Evolutionary conservation across 2,113 vertebrate species (phyloP), one percentile per base, ranked within the genome.

Genomic region (Heterotilapia buettikoferi): DNA sequence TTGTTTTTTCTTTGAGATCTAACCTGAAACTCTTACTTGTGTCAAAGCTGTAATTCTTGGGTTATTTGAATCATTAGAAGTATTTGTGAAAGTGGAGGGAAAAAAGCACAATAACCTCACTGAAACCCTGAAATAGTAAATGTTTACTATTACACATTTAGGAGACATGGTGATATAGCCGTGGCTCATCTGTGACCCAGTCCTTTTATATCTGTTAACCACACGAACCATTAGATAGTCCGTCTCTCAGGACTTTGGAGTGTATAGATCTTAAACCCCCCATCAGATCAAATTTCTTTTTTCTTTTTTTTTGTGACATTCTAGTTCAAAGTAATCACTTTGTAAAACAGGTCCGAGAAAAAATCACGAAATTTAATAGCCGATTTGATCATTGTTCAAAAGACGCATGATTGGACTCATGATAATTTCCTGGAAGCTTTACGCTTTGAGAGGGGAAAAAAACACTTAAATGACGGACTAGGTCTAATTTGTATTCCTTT

Each of bases 271-370:
- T 84, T 29, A 71, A 29, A 81, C 83, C 38, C 13, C 66, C 52
- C 61, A 90, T 86, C 88, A 84, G 40, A 93, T 93, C 81, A 76
- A 93, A 88, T 94, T 92, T 91, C 91, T 86, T 45, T 56, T 81
- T 92, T 63, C 31, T 36, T 63, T 9, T 63, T 73, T 82, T 80
- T 66, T 21, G 63, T 89, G 71, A 87, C 83, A 85, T 84, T 87
- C 29, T 86, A 81, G 57, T 93, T 94, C 88, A 92, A 92, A 93
- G 88, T 80, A 84, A 53, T 81, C 50, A 52, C 56, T 47, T n/a
- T n/a, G 40, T 54, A 47, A 82, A 85, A 78, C 3, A 86, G 52
- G 31, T 68, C 9, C 19, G 84, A 89, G 86, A 82, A 93, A 93
- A 92, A 92, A 90, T 73, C 86, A 89, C 6, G 0, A 9, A 89